A percentile compares a stretch with the other conserved stretches of the same genome.
Conservation (phyloP, 2,888 invertebrate genomes). For the Oscheius myriophilus region DNA sequence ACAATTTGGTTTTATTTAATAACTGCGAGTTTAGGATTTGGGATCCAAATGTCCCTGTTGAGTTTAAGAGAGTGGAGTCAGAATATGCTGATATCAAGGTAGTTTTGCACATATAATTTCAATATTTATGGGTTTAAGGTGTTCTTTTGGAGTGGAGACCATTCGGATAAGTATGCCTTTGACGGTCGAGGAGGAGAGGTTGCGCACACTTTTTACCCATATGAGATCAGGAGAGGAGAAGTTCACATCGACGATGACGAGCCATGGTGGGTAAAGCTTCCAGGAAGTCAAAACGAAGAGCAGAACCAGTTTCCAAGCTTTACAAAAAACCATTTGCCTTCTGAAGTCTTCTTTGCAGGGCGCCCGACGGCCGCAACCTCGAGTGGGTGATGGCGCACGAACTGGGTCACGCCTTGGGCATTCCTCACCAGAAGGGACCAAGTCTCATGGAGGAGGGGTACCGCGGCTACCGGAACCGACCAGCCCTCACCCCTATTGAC, state of each 20-base stretch:
- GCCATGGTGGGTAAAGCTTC: conserved; percentile 80
- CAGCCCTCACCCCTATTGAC: conserved; percentile 22
- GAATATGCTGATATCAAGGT: conserved; percentile 27
- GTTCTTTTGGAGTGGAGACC: conserved; percentile 52
- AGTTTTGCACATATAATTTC: neutral
- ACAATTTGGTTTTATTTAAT: neutral
- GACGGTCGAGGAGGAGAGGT: conserved; percentile 63
- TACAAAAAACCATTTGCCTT: neutral
- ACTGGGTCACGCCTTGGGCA: conserved; percentile 92
- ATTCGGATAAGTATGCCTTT: conserved; percentile 59
- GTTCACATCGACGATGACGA: conserved; percentile 96
- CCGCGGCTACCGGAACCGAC: conserved; percentile 24
- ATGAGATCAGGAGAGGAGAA: conserved; percentile 74
- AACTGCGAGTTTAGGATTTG: conserved; percentile 10
- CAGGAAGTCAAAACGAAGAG: neutral
- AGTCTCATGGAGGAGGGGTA: conserved; percentile 34
- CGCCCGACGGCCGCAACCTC: conserved; percentile 71
- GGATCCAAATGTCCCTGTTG: conserved; percentile 12
- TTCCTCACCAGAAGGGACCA: conserved; percentile 78
- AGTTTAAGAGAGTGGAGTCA: neutral
- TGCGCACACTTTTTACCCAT: conserved; percentile 66
- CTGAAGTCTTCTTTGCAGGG: conserved; percentile 36
- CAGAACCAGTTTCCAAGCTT: neutral
- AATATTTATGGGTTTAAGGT: no score
- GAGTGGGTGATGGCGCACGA: conserved; percentile 84